These are phyloP conservation scores for Paguma larvata DNA, from an alignment of 2,797 vertebrate species.

Conservation along the genomic window DNA sequence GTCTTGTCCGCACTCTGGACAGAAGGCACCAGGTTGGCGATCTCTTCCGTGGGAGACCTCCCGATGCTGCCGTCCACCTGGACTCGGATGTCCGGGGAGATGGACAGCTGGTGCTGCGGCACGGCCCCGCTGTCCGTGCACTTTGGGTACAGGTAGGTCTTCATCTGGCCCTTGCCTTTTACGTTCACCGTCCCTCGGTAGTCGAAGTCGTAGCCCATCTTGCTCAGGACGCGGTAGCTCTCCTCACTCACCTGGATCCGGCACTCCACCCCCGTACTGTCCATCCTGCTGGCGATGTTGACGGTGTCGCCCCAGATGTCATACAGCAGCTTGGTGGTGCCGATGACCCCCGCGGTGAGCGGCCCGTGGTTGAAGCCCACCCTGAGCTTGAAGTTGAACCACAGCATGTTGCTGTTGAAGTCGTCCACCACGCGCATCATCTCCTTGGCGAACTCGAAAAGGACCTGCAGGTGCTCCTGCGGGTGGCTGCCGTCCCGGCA, in stretches of 20 bases:
- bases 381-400: conserved; percentile 98
- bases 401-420: conserved; percentile 99
- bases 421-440: conserved; percentile 99
- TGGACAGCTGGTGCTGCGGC: conserved; percentile 97
- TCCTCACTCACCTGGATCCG: conserved; percentile 99
- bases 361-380: conserved; percentile 99
- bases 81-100: conserved; percentile 97
- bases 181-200: conserved; percentile 99
- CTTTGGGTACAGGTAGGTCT: conserved; percentile 98
- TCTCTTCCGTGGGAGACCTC: conserved; percentile 97
- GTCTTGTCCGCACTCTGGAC: conserved; percentile 86
- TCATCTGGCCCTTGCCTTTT: conserved; percentile 99
- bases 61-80: conserved; percentile 99
- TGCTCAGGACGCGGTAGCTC: conserved; percentile 94
- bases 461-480: conserved; percentile 94
- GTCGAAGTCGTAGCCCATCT: conserved; percentile 98
- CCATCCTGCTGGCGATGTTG: conserved; percentile 99
- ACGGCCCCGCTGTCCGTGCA: conserved; percentile 94
- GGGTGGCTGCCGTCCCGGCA: conserved; percentile 91
- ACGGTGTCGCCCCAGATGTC: conserved; percentile 99
- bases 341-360: conserved; percentile 97
- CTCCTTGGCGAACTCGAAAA: conserved; percentile 98
- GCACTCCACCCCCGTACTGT: conserved; percentile 98
- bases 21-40: conserved; percentile 94
- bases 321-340: conserved; percentile 98